Percentiles rank a stretch among this genome's conserved stretches.
Conservation (phyloP, 2,113 vertebrate species). For the Symphodus melops region DNA sequence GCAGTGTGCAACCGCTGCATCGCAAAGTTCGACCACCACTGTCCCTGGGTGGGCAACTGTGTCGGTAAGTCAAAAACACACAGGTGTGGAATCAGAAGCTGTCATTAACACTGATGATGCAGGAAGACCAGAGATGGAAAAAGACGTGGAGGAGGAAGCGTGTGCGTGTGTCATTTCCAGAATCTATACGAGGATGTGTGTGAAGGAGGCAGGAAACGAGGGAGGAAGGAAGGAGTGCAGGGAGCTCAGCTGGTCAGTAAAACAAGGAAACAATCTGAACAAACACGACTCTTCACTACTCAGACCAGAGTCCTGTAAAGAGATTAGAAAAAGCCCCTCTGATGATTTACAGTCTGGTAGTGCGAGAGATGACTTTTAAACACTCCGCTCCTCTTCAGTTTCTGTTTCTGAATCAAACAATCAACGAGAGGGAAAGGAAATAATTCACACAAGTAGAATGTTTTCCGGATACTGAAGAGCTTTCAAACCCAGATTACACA, state of each 20-base stretch:
- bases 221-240: slow-evolving; percentile 23
- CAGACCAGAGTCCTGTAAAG: neutral
- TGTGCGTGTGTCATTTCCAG: neutral
- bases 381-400: neutral
- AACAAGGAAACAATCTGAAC: slow-evolving; percentile 52
- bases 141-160: neutral
- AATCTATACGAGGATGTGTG: neutral
- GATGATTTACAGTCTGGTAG: neutral
- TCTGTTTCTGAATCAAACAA: too few species aligned
- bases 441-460: too few species aligned
- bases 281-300: neutral
- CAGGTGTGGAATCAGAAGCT: neutral
- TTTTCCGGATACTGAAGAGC: too few species aligned
- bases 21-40: slow-evolving; percentile 99
- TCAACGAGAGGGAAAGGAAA: too few species aligned
- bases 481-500: too few species aligned
- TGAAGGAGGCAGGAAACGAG: slow-evolving; percentile 6
- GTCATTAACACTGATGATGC: neutral
- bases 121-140: neutral
- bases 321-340: neutral
- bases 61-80: slow-evolving; percentile 88
- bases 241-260: slow-evolving; percentile 48
- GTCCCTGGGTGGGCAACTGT: slow-evolving; percentile 99
- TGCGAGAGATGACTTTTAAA: neutral
- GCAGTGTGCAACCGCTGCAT: slow-evolving; percentile 98